phyloP scores from a whole-genome alignment of 1,140 invertebrate genomes.

The Myzus persicae region DNA sequence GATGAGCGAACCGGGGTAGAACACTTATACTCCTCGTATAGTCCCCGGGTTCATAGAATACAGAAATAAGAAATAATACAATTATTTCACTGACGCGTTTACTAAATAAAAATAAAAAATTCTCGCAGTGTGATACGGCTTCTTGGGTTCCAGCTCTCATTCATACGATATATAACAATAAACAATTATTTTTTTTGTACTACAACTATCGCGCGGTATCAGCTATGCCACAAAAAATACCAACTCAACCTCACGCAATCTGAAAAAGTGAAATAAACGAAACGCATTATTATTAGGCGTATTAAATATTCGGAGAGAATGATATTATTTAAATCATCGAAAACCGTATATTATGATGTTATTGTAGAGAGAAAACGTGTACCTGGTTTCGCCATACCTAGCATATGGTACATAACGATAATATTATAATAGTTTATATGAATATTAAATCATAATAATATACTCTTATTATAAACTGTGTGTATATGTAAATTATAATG shows the following conservation, averaged over 20 bases:
- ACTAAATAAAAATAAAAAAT: background rate
- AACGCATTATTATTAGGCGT: too few species aligned
- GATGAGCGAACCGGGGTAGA: background rate
- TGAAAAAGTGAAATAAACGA: background rate
- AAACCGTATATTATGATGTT: background rate
- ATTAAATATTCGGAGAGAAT: background rate
- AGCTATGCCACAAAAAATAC: background rate
- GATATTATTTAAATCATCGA: background rate
- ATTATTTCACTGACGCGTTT: background rate
- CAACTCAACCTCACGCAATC: background rate
- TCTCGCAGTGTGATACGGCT: background rate
- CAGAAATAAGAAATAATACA: background rate
- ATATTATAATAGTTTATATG: background rate
- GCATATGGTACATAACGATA: slow-evolving; percentile 6
- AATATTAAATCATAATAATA: slow-evolving; percentile 22
- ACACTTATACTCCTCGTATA: too few species aligned
- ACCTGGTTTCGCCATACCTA: background rate
- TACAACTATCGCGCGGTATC: background rate
- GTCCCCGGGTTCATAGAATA: background rate
- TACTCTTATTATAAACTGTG: slow-evolving; percentile 1
- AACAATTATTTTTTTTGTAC: background rate
- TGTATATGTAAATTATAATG: slow-evolving; percentile 34
- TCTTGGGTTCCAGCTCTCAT: background rate
- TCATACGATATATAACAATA: background rate
- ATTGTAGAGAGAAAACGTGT: background rate